phyloP scores from a whole-genome alignment of 2,888 invertebrate genomes.

The Schizaphis graminum region DNA sequence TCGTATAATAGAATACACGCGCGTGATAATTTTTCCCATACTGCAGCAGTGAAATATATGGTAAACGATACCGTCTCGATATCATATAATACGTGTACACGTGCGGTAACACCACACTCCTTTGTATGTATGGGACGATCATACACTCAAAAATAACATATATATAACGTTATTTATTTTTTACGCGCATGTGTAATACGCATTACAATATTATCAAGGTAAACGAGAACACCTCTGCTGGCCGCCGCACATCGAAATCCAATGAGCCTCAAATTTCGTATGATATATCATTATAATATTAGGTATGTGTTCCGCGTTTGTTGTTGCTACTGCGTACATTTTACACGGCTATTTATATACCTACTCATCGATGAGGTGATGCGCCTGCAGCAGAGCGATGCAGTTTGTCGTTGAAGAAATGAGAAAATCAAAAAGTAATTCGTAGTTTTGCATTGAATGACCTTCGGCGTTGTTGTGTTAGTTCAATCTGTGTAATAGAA shows the following conservation, averaged over 20 bases:
- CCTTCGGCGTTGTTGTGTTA: neutral
- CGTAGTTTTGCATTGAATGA: neutral
- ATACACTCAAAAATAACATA: neutral
- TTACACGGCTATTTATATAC: neutral
- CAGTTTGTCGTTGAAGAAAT: neutral
- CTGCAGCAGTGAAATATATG: neutral
- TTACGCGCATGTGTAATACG: neutral
- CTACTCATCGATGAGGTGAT: neutral
- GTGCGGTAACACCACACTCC: neutral
- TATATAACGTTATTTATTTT: neutral
- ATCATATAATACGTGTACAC: neutral
- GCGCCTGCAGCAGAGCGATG: neutral
- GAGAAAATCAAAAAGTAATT: neutral
- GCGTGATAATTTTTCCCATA: neutral
- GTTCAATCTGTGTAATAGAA: neutral
- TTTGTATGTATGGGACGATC: neutral
- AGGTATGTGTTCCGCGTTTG: neutral
- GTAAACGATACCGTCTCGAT: conserved; percentile 21
- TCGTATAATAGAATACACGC: neutral
- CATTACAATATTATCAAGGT: conserved; percentile 60
- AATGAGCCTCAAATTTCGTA: conserved; percentile 39
- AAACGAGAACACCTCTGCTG: conserved; percentile 50
- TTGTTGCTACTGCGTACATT: neutral
- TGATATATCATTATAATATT: neutral
- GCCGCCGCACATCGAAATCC: neutral